Evolutionary conservation across 2,888 invertebrate species (phyloP).

Genomic region (Temnothorax unifasciatus): DNA sequence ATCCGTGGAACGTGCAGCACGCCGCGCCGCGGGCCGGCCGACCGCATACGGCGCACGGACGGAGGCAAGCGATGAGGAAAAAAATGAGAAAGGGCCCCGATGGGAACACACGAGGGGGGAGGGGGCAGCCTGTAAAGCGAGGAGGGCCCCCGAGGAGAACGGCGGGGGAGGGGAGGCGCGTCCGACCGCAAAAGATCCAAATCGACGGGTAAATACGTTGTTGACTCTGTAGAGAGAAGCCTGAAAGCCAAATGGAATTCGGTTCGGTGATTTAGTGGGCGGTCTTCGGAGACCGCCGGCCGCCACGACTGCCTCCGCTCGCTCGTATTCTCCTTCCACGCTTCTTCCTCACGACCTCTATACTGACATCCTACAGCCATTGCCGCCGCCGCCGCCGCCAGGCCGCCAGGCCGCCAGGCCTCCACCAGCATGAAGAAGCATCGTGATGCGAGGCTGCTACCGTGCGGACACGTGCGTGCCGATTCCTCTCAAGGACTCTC

Average conservation of each 20-base stretch:
- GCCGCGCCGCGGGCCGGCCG: constrained; percentile 56
- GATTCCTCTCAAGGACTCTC: constrained; percentile 61
- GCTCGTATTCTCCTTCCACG: constrained; percentile 35
- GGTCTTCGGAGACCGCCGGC: constrained; percentile 82
- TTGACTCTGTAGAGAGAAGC: constrained; percentile 82
- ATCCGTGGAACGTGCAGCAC: constrained; percentile 78
- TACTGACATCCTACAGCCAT: constrained; percentile 53
- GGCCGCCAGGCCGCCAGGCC: constrained; percentile 27
- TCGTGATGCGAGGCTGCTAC: constrained; percentile 74
- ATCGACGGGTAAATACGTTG: constrained; percentile 85
- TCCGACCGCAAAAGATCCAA: constrained; percentile 83
- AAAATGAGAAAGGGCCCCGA: constrained; percentile 47
- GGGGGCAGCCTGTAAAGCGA: constrained; percentile 34
- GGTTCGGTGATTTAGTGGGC: constrained; percentile 84
- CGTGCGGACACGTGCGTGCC: constrained; percentile 72
- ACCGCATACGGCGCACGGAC: constrained; percentile 74
- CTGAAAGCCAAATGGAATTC: constrained; percentile 84
- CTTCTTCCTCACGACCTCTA: constrained; percentile 36
- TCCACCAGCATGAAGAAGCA: constrained; percentile 44
- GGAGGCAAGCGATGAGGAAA: constrained; percentile 48
- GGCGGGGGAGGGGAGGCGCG: constrained; percentile 47
- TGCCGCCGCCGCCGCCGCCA: constrained; percentile 21
- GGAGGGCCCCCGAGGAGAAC: constrained; percentile 42
- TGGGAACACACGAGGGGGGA: constrained; percentile 49
- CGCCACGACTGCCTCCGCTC: constrained; percentile 74